Conservation (phyloP, 2,888 invertebrate genomes). For the Spisula subtruncata region DNA sequence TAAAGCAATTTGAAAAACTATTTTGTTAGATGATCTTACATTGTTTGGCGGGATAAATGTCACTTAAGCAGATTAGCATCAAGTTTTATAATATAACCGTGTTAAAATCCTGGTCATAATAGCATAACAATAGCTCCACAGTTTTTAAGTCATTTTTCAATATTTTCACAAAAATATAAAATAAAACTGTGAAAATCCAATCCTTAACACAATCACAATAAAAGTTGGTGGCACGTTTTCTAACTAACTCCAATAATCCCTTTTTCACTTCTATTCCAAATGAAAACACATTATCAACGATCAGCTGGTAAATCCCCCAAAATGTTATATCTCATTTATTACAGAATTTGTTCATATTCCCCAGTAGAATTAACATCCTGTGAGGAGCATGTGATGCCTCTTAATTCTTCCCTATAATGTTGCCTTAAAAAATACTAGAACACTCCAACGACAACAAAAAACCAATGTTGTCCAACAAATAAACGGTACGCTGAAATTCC, state of each 20-base stretch:
- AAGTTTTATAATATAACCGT: not conserved
- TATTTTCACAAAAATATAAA: constrained; percentile 32
- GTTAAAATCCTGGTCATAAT: not conserved
- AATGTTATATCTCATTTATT: constrained; percentile 7
- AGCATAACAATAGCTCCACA: not conserved
- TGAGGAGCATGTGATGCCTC: not conserved
- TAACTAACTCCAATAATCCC: constrained; percentile 44
- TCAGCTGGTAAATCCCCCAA: constrained; percentile 28
- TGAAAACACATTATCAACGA: constrained; percentile 43
- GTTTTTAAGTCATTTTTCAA: constrained; percentile 14
- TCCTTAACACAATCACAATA: constrained; percentile 38
- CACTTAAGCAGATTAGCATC: constrained; percentile 6
- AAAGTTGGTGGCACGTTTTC: constrained; percentile 37
- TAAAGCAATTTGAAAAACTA: not conserved
- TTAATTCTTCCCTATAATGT: not conserved
- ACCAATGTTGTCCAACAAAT: constrained; percentile 10
- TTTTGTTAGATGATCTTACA: constrained; percentile 13
- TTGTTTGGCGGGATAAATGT: not conserved
- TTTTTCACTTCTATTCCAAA: constrained; percentile 10
- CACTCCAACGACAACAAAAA: constrained; percentile 18
- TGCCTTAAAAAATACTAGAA: not conserved
- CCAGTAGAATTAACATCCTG: not conserved
- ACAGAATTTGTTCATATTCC: not conserved
- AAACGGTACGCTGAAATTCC: not conserved
- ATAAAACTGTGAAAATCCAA: constrained; percentile 56